Base-by-base conservation (phyloP, 2,113 vertebrate species). In the Myrmophylax atrothorax region DNA sequence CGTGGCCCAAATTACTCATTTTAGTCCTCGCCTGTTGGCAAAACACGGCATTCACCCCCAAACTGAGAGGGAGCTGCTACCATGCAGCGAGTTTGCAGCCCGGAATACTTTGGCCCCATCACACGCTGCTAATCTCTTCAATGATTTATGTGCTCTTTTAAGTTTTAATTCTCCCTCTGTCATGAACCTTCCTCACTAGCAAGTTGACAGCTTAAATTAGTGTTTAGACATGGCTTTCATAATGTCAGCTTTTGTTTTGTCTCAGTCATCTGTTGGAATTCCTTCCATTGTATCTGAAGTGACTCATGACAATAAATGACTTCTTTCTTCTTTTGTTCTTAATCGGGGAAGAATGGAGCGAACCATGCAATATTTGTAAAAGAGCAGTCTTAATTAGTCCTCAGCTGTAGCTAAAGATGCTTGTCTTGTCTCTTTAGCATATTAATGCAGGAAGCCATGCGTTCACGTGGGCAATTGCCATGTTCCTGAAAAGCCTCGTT, bases 181-280 rank as follows among this genome's bases (percentile, higher is more conserved):
- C 97, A 97, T 96, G 96, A 97, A 94, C 96, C 97, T 97, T 97
- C 96, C 88, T 97, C 95, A 85, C 97, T 97, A 97, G 96, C 93
- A 95, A 98, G 96, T 96, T 98, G 98, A 98, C 98, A 97, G 97
- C 96, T 98, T 98, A 97, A 98, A 98, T 98, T 96, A 98, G 97
- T 97, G 97, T 98, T 98, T 98, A 98, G 97, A 97, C 98, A 96
- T 87, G 98, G 97, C 97, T 98, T 98, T 98, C 96, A 97, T 97
- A 97, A 97, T 97, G 98, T 97, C 97, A 97, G 97, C 97, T 96
- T 98, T 98, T 98, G 98, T 98, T 98, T 98, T 98, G 97, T 98
- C 97, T 98, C 97, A 94, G 92, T 97, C 95, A 96, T 97, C 94
- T 96, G 96, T 94, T 97, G 97, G 98, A 98, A 98, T 98, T 97